A percentile compares a stretch with the other conserved stretches of the same genome.
These are phyloP conservation scores for Ametastegia equiseti DNA, from an alignment of 2,888 invertebrate species.

Conservation along the genomic window DNA sequence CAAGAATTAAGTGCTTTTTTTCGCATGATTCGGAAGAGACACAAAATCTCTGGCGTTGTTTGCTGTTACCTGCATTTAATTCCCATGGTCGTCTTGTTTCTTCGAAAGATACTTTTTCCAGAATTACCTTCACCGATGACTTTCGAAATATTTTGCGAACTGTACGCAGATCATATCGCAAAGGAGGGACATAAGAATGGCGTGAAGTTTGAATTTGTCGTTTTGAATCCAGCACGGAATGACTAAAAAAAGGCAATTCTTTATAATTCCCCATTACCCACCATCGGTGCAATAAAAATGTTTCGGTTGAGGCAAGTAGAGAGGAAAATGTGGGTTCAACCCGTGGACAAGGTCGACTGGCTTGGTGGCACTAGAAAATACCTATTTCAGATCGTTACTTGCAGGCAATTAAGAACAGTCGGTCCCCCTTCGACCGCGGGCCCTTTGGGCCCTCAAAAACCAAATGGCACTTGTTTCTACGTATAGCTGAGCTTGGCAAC, in stretches of 20 bases:
- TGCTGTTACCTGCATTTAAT: no score
- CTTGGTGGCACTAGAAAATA: conserved; percentile 59
- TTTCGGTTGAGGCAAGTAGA: conserved; percentile 22
- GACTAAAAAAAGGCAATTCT: neutral
- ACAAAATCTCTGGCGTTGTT: no score
- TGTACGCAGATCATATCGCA: no score
- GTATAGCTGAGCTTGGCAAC: neutral
- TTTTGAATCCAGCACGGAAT: neutral
- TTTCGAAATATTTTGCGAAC: no score
- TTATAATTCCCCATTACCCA: conserved; percentile 42
- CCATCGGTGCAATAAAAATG: conserved; percentile 45
- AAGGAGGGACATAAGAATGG: neutral
- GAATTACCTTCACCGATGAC: no score
- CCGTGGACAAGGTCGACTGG: conserved; percentile 9
- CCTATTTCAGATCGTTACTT: conserved; percentile 67
- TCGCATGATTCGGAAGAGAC: no score
- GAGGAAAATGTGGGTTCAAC: conserved; percentile 36
- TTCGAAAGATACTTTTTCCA: no score
- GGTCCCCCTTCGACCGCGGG: conserved; percentile 29
- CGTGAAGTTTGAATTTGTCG: neutral
- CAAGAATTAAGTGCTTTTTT: no score
- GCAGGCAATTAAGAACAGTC: conserved; percentile 73
- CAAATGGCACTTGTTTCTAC: neutral
- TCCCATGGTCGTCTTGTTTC: no score
- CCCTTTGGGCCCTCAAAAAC: conserved; percentile 41